Evolutionary conservation across 2,113 vertebrate species (phyloP), one percentile per base, ranked within the genome.

Genomic region (Clupea harengus): DNA sequence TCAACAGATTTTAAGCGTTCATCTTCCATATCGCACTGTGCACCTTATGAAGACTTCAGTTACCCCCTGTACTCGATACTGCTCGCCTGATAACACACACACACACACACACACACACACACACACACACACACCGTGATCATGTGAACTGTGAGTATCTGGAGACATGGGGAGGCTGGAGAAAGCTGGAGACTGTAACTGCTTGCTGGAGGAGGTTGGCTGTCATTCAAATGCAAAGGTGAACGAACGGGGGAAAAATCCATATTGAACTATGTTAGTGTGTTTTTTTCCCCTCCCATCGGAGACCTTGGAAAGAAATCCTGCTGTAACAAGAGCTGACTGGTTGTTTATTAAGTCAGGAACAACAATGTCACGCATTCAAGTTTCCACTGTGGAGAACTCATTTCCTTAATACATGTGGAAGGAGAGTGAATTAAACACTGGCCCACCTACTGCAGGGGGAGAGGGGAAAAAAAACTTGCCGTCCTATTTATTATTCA

Each of bases 401-500:
- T 88, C 72, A 81, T 87, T 89, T 87, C 87, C 86, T 84, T 93
- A 93, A 94, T 93, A 87, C 90, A 84, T 86, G 84, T 57, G 83
- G 92, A 91, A 87, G 82, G 92, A 89, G 90, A 54, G 75, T 45
- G 89, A 91, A 93, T 93, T 92, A 92, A 94, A 93, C 81, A 75
- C 85, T 39, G 88, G 87, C 83, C 47, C 85, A 88, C 87, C 88
- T 84, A 84, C 89, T 87, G 85, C 84, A 85, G 84, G 87, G 84
- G 91, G 83, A 89, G 28, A 15, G 45, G 28, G 28, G 18, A 13
- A 22, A 25, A 8, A 11, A 45, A 13, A 57, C 1, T 45, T 46
- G 81, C 86, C 83, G 87, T 50, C 87, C 83, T 91, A 90, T 94
- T 95, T 93, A 93, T 94, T 93, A 94, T 95, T 95, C 93, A 93